Evolutionary conservation across 2,113 vertebrate genomes (phyloP).

Genomic region (Panthera leo): DNA sequence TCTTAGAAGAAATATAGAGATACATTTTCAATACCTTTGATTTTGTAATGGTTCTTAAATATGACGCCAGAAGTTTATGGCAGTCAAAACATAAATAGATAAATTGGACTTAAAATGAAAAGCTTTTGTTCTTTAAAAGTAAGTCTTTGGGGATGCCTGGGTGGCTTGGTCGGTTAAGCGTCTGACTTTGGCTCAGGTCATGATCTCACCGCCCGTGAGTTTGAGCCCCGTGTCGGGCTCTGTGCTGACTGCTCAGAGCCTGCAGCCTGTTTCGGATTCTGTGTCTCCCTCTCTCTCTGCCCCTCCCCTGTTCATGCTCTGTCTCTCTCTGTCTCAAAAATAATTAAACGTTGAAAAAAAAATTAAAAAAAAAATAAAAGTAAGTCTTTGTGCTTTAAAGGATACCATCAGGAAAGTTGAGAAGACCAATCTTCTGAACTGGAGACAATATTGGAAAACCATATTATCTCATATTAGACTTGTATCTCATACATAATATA

Average conservation of each 20-base stretch:
- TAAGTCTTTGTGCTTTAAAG: neutral
- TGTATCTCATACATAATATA: neutral
- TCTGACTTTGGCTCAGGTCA: too few relatives aligned
- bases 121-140: neutral
- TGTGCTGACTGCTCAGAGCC: too few relatives aligned
- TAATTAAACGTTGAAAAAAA: too few relatives aligned
- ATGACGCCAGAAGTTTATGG: neutral
- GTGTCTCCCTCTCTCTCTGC: too few relatives aligned
- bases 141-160: too few relatives aligned
- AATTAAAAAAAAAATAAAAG: too few relatives aligned
- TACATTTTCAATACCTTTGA: neutral
- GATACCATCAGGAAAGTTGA: neutral
- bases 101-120: neutral
- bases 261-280: too few relatives aligned
- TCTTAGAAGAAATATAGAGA: neutral
- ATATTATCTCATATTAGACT: neutral
- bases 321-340: too few relatives aligned
- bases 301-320: too few relatives aligned
- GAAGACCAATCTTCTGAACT: neutral
- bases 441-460: neutral
- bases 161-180: too few relatives aligned
- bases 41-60: neutral
- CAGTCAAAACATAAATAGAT: neutral
- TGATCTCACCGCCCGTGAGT: too few relatives aligned
- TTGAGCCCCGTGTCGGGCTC: too few relatives aligned